Base-by-base conservation (phyloP, 2,888 invertebrate genomes). In the Drosophila setosimentum region DNA sequence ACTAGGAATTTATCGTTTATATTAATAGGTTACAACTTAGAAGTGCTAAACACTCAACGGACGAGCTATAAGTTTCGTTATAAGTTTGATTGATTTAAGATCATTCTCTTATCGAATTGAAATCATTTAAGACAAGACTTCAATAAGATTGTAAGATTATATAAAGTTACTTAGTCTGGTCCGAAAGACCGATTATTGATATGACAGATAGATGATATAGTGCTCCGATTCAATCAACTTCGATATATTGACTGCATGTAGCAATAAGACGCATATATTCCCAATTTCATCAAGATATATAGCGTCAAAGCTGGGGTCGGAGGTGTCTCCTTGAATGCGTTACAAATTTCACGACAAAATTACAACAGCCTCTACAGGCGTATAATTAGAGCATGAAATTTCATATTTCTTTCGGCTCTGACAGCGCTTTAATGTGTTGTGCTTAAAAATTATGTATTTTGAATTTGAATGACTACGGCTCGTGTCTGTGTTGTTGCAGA, bases 401-500 rank as follows among this genome's bases (percentile, higher is more conserved):
- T 40, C 16, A 49, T 18, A 18, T 30, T 57, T 42, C 21, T 16
- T 57, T 42, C 29, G 37, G 27, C 3, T 57, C 42, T 32, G 50
- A 18, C n/a, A 50, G n/a, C n/a, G n/a, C 50, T 50, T 50, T 50
- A 29, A 50, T 29, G 50, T 33, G 24, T 49, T 59, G 27, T 60
- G 18, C 49, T 51, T 33, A 50, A 27, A 27, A 62, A 50, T 57
- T 6, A 33, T 67, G 48, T 54, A 64, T 54, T 37, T 16, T 48
- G 24, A 66, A 68, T 40, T 42, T 40, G 40, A 65, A 62, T 27
- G 54, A 50, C 10, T 53, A 42, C 13, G 24, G 32, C 24, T 3
- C 24, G 32, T 49, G 54, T 11, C 27, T 45, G 48, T 29, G 64
- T n/a, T 55, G 40, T 49, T 68, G 48, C 66, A 65, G 21, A 32